phyloP scores from a whole-genome alignment of 2,888 invertebrate genomes.

The Spilarctia lutea region DNA sequence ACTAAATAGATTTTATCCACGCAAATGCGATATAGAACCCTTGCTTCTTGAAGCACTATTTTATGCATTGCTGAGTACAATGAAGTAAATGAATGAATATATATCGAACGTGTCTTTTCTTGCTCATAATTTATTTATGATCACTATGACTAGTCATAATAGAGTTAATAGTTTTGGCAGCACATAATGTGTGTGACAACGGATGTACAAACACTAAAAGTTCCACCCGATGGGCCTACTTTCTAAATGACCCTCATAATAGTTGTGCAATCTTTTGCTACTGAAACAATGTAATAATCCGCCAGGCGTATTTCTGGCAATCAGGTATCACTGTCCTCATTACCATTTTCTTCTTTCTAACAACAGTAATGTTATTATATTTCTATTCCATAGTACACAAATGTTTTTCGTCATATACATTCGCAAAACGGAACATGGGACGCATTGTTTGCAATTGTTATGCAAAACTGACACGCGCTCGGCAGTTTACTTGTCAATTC shows the following conservation, averaged over 20 bases:
- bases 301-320: conserved; percentile 19
- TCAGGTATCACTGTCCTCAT: conserved; percentile 15
- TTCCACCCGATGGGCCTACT: not conserved
- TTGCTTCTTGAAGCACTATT: conserved; percentile 36
- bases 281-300: conserved; percentile 45
- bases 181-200: conserved; percentile 62
- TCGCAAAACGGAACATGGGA: conserved; percentile 56
- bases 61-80: conserved; percentile 37
- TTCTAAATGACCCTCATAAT: conserved; percentile 35
- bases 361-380: conserved; percentile 4
- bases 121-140: conserved; percentile 44
- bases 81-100: conserved; percentile 29
- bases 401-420: conserved; percentile 52
- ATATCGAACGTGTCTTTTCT: conserved; percentile 52
- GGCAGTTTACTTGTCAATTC: conserved; percentile 64
- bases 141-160: conserved; percentile 53
- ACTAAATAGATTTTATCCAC: conserved; percentile 42
- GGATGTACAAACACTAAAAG: conserved; percentile 54
- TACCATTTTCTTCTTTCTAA: conserved; percentile 30
- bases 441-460: conserved; percentile 71
- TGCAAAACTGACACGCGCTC: conserved; percentile 69
- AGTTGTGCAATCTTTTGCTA: conserved; percentile 42
- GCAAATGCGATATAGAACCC: conserved; percentile 29
- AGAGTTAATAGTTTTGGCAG: conserved; percentile 35
- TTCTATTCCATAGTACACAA: conserved; percentile 39